A percentile compares a stretch with the other conserved stretches of the same genome.
These are phyloP conservation scores for Drosophila cognata DNA, from an alignment of 2,888 invertebrate genomes.

Conservation along the genomic window DNA sequence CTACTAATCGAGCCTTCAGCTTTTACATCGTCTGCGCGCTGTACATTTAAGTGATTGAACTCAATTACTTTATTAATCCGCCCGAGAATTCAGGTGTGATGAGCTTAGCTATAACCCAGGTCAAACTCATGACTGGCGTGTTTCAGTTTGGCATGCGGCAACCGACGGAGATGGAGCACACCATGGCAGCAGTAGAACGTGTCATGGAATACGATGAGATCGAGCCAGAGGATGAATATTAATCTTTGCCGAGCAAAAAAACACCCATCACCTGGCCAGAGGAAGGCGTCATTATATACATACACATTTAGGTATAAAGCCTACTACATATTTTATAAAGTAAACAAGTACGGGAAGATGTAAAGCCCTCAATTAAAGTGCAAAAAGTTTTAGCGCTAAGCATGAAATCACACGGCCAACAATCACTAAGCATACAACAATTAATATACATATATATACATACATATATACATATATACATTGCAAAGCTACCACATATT, in stretches of 20 bases:
- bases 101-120: conserved; percentile 92
- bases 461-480: background rate
- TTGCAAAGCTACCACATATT: background rate
- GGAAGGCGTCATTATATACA: too few species aligned
- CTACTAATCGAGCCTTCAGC: conserved; percentile 96
- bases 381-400: too few species aligned
- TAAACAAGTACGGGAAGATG: conserved; percentile 87
- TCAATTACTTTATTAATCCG: conserved; percentile 91
- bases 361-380: too few species aligned
- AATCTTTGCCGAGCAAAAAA: conserved; percentile 88
- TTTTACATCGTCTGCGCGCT: conserved; percentile 94
- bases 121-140: conserved; percentile 90
- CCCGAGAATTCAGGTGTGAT: conserved; percentile 90
- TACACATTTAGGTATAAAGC: too few species aligned
- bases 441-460: background rate
- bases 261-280: conserved; percentile 91
- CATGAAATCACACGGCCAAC: background rate
- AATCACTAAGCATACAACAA: background rate
- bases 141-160: conserved; percentile 94
- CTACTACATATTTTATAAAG: background rate
- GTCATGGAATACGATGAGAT: conserved; percentile 87
- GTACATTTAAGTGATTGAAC: conserved; percentile 93
- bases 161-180: conserved; percentile 94
- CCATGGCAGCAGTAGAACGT: conserved; percentile 95
- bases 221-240: conserved; percentile 86